Evolutionary conservation across 2,888 invertebrate genomes (phyloP), one percentile per base, ranked within the genome.

Genomic region (Sinopyrophorus schimmeli): DNA sequence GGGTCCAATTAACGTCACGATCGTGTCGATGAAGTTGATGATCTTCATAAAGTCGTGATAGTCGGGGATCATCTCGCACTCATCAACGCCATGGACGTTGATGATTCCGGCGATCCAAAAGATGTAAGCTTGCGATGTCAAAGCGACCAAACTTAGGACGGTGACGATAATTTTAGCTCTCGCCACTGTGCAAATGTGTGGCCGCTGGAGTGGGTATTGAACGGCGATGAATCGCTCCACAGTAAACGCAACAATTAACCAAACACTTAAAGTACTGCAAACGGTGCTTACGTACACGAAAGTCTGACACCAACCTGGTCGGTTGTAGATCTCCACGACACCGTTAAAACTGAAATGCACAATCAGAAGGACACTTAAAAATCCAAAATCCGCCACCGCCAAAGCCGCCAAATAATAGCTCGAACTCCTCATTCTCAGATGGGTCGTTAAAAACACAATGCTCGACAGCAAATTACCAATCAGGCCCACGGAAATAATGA

Each of bases 191-290:
- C 82, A 83, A 63, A 82, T 78, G 43, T 77, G 76, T 0, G 81
- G 80, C 14, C 81, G 67, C 39, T 77, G 78, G 6, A 82, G 63
- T 0, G 82, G 82, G 61, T 80, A 81, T 58, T 82, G 81, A 1
- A 85, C 81, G 2, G 83, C 84, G 26, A 85, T 81, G 68, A 82
- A 85, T 41, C 85, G 72, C 63, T 86, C 85, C 1, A 83, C 79
- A 1, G 85, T 85, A 64, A 85, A 85, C 1, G 83, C 83, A 3
- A 86, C 84, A 21, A 83, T 82, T 18, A 84, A 69, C 84, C 84
- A 86, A 1, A 83, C 83, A 60, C 83, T 83, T 6, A 85, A 66
- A 38, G 82, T 83, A 53, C 81, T 80, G 73, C 78, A 81, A 3
- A 70, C 69, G 24, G 70, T 66, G 32, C 70, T 67, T 0, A 70